phyloP scores from a whole-genome alignment of 2,797 vertebrate genomes.

The Epinephelus malabaricus region DNA sequence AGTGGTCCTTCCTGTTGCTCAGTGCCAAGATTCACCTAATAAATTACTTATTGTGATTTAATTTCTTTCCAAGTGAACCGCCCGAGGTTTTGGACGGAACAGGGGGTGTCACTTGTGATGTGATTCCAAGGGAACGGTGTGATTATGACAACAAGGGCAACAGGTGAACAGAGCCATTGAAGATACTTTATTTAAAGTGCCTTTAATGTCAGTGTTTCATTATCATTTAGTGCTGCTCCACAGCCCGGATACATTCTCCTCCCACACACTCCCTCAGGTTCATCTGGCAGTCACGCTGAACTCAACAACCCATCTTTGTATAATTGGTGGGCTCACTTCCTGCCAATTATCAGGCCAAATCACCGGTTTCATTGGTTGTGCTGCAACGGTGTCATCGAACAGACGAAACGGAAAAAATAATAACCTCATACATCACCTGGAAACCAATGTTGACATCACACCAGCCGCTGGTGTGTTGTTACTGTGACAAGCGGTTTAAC shows the following conservation, averaged over 20 bases:
- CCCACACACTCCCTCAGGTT: slow-evolving; percentile 44
- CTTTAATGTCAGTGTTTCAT: slow-evolving; percentile 29
- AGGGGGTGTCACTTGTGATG: slow-evolving; percentile 57
- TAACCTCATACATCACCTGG: slow-evolving; percentile 27
- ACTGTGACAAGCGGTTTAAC: slow-evolving; percentile 22
- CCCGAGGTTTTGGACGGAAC: slow-evolving; percentile 50
- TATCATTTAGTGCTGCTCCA: slow-evolving; percentile 15
- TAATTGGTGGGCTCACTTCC: slow-evolving; percentile 33
- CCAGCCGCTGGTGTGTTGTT: slow-evolving; percentile 5
- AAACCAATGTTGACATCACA: slow-evolving; percentile 48
- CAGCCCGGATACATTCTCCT: slow-evolving; percentile 32
- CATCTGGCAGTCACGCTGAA: slow-evolving; percentile 55
- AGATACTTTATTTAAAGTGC: neutral
- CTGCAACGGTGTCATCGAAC: slow-evolving; percentile 26
- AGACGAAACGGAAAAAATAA: slow-evolving; percentile 34
- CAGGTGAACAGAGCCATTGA: slow-evolving; percentile 5
- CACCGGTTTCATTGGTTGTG: slow-evolving; percentile 20
- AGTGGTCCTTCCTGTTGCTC: slow-evolving; percentile 17
- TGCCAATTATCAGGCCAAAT: slow-evolving; percentile 29
- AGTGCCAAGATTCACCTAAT: slow-evolving; percentile 12
- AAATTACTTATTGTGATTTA: slow-evolving; percentile 32
- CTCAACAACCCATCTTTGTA: slow-evolving; percentile 29
- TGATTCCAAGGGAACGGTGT: slow-evolving; percentile 46
- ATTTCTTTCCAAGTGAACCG: slow-evolving; percentile 42
- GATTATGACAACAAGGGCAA: slow-evolving; percentile 27